Conservation (phyloP, 2,113 vertebrate genomes). For the Sebastes schlegelii region DNA sequence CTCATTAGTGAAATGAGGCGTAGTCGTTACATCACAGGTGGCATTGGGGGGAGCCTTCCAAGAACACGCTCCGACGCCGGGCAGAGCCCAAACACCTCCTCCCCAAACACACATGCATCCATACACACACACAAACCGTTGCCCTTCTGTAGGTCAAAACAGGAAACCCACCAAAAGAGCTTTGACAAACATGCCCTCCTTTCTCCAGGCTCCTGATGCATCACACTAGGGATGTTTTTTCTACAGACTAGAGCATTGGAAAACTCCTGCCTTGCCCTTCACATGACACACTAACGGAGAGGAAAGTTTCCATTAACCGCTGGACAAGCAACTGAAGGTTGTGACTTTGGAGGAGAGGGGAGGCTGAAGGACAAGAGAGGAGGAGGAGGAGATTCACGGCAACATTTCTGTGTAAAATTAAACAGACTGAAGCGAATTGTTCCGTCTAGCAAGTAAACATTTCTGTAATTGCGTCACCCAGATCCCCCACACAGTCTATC, state of each 20-base stretch:
- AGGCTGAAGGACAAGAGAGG: constrained; percentile 15
- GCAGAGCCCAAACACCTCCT: constrained; percentile 6
- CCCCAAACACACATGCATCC: constrained; percentile 2
- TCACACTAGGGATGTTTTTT: constrained; percentile 47
- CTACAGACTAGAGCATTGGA: constrained; percentile 48
- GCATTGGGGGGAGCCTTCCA: neutral
- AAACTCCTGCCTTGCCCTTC: constrained; percentile 62
- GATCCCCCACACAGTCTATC: neutral
- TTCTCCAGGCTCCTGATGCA: constrained; percentile 52
- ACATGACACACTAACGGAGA: constrained; percentile 57
- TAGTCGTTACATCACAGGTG: constrained; percentile 24
- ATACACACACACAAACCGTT: neutral
- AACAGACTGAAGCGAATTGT: constrained; percentile 12
- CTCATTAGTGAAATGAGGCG: constrained; percentile 54
- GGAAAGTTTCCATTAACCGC: constrained; percentile 67
- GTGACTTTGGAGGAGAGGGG: constrained; percentile 24
- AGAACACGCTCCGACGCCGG: constrained; percentile 1
- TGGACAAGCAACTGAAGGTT: constrained; percentile 46
- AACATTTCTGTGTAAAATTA: constrained; percentile 2
- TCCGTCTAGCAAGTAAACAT: constrained; percentile 25
- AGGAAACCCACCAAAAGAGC: constrained; percentile 53
- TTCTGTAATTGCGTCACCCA: constrained; percentile 1
- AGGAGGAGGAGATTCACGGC: neutral
- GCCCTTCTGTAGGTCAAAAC: constrained; percentile 49
- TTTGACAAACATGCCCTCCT: constrained; percentile 52